These are phyloP conservation scores for Aleiodes testaceus DNA, from an alignment of 2,888 invertebrate species.

Conservation along the genomic window DNA sequence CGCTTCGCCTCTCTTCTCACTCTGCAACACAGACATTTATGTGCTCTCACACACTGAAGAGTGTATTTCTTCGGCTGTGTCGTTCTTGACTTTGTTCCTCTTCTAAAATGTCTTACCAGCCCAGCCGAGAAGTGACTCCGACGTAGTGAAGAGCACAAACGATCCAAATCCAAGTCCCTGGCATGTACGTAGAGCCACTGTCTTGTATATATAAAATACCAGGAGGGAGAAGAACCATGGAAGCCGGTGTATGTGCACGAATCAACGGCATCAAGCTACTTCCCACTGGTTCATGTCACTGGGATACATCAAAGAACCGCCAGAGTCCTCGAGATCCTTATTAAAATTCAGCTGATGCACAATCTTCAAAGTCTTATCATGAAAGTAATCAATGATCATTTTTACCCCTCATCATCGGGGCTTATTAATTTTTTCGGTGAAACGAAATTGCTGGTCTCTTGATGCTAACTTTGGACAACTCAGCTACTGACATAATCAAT, in stretches of 20 bases:
- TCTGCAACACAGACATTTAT: neutral
- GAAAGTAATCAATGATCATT: too few relatives aligned
- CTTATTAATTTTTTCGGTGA: neutral
- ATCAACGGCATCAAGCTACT: conserved; percentile 33
- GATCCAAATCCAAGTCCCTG: conserved; percentile 13
- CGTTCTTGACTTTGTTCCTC: conserved; percentile 33
- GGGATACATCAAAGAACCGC: conserved; percentile 24
- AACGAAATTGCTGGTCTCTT: too few relatives aligned
- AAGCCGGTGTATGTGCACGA: conserved; percentile 51
- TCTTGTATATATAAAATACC: conserved; percentile 21
- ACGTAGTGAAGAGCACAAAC: conserved; percentile 51
- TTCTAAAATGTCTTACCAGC: conserved; percentile 30
- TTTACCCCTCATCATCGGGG: neutral
- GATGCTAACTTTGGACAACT: too few relatives aligned
- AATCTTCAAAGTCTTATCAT: neutral
- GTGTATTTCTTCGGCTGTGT: conserved; percentile 38
- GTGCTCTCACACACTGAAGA: conserved; percentile 37
- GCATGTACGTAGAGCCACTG: conserved; percentile 19
- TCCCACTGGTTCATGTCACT: conserved; percentile 23
- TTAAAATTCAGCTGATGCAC: conserved; percentile 7
- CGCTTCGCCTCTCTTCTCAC: conserved; percentile 52
- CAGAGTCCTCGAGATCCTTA: conserved; percentile 13
- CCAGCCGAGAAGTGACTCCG: conserved; percentile 31
- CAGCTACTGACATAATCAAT: too few relatives aligned
- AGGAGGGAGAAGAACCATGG: conserved; percentile 25